Conservation (phyloP, 2,113 vertebrate species). For the Abramis brama region DNA sequence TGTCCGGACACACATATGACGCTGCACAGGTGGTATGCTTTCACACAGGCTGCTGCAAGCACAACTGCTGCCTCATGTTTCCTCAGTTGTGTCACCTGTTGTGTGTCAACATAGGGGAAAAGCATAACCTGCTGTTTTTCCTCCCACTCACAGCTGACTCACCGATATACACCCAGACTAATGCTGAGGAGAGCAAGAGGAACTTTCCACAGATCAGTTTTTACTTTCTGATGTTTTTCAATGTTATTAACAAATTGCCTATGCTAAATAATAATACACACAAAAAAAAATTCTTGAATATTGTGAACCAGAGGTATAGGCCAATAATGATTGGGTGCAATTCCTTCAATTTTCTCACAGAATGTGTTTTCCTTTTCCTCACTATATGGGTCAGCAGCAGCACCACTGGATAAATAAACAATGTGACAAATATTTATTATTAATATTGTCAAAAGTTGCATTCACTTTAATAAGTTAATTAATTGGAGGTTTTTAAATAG, state of each 20-base stretch:
- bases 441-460: background rate
- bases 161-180: background rate
- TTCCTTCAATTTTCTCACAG: background rate
- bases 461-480: background rate
- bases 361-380: background rate
- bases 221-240: background rate
- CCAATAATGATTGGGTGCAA: background rate
- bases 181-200: conserved; percentile 7
- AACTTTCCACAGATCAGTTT: background rate
- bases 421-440: background rate
- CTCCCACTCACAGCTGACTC: conserved; percentile 21
- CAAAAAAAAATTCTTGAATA: background rate
- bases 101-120: conserved; percentile 23
- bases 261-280: background rate
- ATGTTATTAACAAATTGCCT: background rate
- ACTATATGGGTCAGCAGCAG: background rate
- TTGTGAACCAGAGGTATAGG: background rate
- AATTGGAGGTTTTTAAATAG: background rate
- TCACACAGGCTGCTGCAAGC: conserved; percentile 13
- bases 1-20: conserved; percentile 23
- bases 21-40: conserved; percentile 24
- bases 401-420: background rate
- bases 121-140: conserved; percentile 19
- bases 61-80: conserved; percentile 36
- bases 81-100: conserved; percentile 35